Evolutionary conservation across 2,888 invertebrate genomes (phyloP).

Genomic region (Trypoxylon attenuatum): DNA sequence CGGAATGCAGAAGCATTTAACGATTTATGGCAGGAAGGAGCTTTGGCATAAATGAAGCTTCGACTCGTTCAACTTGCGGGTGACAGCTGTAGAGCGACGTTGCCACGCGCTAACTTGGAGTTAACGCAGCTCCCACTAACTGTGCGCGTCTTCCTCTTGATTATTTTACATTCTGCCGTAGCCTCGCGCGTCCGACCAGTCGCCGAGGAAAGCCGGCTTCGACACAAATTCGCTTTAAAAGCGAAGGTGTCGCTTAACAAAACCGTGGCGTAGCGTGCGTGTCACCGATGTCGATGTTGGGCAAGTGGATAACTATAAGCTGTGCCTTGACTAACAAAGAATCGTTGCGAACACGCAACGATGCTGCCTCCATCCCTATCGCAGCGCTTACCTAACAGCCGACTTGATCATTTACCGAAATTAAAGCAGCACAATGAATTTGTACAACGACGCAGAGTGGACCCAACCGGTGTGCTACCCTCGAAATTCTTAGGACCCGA

Average conservation of each 20-base stretch:
- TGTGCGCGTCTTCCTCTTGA: slow-evolving; percentile 25
- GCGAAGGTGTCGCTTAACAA: slow-evolving; percentile 14
- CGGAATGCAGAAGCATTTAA: too few species aligned
- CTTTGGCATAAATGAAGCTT: slow-evolving; percentile 43
- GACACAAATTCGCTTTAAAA: slow-evolving; percentile 13
- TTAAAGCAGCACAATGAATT: slow-evolving; percentile 5
- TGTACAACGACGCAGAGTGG: too few species aligned
- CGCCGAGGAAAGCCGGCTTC: background rate
- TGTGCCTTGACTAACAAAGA: slow-evolving; percentile 28
- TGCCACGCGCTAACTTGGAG: slow-evolving; percentile 46
- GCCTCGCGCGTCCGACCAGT: background rate
- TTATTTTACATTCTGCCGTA: slow-evolving; percentile 15
- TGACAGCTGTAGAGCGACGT: slow-evolving; percentile 46
- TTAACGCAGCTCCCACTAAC: slow-evolving; percentile 29
- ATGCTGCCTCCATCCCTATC: slow-evolving; percentile 4
- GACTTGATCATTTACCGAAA: background rate
- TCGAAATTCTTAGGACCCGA: too few species aligned
- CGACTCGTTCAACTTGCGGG: slow-evolving; percentile 46
- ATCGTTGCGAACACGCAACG: slow-evolving; percentile 20
- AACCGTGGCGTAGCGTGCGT: slow-evolving; percentile 14
- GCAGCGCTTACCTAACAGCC: background rate
- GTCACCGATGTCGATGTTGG: background rate
- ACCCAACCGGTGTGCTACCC: too few species aligned
- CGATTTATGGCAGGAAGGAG: too few species aligned
- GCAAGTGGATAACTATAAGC: slow-evolving; percentile 28